phyloP scores from a whole-genome alignment of 2,888 invertebrate species.

The Bruchidius siliquastri region DNA sequence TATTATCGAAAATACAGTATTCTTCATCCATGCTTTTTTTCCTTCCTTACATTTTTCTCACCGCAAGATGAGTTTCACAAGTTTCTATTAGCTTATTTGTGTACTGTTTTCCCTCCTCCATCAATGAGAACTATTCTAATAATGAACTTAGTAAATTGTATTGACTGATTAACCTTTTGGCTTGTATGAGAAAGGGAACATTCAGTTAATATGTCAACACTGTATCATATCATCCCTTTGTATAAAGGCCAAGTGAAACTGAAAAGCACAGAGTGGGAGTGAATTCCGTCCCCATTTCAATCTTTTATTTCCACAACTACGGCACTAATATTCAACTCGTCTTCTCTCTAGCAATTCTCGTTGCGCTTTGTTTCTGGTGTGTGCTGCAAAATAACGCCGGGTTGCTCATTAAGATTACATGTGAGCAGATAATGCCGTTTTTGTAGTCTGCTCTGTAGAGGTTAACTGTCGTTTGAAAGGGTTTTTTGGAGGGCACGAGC shows the following conservation, averaged over 20 bases:
- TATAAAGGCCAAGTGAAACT: slow-evolving; percentile 13
- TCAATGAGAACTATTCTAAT: too few species aligned
- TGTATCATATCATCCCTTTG: background rate
- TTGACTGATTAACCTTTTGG: too few species aligned
- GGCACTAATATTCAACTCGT: slow-evolving; percentile 22
- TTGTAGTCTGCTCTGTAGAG: slow-evolving; percentile 22
- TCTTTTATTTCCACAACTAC: slow-evolving; percentile 22
- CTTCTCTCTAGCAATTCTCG: slow-evolving; percentile 16
- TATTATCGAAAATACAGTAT: too few species aligned
- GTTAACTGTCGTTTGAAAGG: slow-evolving; percentile 18
- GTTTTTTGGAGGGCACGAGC: background rate
- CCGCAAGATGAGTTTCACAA: too few species aligned
- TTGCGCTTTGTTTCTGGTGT: slow-evolving; percentile 23
- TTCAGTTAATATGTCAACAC: background rate
- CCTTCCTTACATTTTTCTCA: too few species aligned
- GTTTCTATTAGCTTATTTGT: too few species aligned
- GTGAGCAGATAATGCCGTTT: slow-evolving; percentile 27
- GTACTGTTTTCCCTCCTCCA: too few species aligned
- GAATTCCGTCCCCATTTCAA: slow-evolving; percentile 24
- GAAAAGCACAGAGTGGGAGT: slow-evolving; percentile 22
- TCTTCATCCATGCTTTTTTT: too few species aligned
- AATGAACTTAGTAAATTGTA: too few species aligned
- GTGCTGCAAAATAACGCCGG: slow-evolving; percentile 12
- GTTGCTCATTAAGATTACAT: slow-evolving; percentile 29
- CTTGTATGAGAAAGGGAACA: too few species aligned